A percentile compares a stretch with the other conserved stretches of the same genome.
Evolutionary conservation across 1,140 invertebrate genomes (phyloP).

Genomic region (Camponotus vicinus): DNA sequence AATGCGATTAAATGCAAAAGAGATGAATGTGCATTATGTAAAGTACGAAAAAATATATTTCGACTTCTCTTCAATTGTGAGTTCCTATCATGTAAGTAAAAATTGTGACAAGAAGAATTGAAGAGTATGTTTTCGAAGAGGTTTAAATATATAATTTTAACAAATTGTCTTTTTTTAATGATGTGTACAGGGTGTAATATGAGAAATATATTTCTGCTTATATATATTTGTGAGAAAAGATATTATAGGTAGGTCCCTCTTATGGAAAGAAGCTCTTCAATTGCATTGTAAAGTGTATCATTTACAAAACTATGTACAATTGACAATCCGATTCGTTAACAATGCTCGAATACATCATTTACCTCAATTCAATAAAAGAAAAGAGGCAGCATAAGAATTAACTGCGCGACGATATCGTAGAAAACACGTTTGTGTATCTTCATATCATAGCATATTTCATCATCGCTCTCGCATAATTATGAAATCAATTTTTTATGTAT

Average conservation of each 20-base stretch:
- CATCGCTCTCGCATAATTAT: background rate
- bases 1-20: background rate
- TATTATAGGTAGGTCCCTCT: background rate
- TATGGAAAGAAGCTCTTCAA: constrained; percentile 15
- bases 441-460: background rate
- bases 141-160: constrained; percentile 1
- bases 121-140: constrained; percentile 4
- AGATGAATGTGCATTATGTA: constrained; percentile 22
- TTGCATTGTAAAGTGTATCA: constrained; percentile 5
- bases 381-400: background rate
- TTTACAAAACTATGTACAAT: constrained; percentile 29
- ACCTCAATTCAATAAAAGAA: constrained; percentile 58
- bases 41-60: constrained; percentile 36
- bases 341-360: constrained; percentile 50
- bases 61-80: constrained; percentile 11
- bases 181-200: background rate
- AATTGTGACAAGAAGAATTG: background rate
- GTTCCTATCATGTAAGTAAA: constrained; percentile 17
- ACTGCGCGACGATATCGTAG: constrained; percentile 5
- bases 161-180: background rate
- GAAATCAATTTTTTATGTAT: constrained; percentile 3
- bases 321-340: constrained; percentile 33
- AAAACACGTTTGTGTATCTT: constrained; percentile 15
- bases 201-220: background rate
- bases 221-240: background rate